Evolutionary conservation across 2,797 vertebrate genomes (phyloP), one percentile per base, ranked within the genome.

Genomic region (Parotocinclus haroldoi): DNA sequence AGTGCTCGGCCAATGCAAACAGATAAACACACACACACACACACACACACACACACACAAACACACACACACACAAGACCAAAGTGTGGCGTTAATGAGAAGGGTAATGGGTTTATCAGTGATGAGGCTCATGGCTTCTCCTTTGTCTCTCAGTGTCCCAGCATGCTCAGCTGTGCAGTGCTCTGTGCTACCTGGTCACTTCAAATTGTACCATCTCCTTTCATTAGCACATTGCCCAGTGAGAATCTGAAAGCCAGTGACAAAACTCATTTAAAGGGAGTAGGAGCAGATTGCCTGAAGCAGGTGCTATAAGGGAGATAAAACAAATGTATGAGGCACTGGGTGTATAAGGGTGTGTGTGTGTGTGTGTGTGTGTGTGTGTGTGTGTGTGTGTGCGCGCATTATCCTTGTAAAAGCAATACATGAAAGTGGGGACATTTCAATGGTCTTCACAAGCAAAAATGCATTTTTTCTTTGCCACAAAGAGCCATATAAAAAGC

Each of bases 161-260:
- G 81, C 82, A 80, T 82, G 87, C 92, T 91, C 93, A 94, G 94
- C 93, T 93, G 93, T 84, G 89, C 82, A 84, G 89, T 90, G 91
- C 92, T 90, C 90, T 90, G 90, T 87, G 88, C 88, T 94, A 95
- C 93, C 94, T 93, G 94, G 94, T 92, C 94, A 93, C 89, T 91
- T 93, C 91, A 96, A 96, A 98, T 96, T 94, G 93, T 92, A 90
- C 96, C 81, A 95, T 98, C 96, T 92, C 91, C 93, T 98, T 98
- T 96, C 93, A 98, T 98, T 98, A 98, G 93, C 85, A 84, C 92
- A 84, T 93, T 82, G 82, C 89, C 69, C 82, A 82, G 82, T 86
- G 90, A 93, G 92, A 93, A 92, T 92, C 90, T 93, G 93, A 94
- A 95, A 92, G 93, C 89, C 92, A 89, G 89, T 96, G 96, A 96